Conservation (phyloP, 2,113 vertebrate species). For the Taurulus bubalis region DNA sequence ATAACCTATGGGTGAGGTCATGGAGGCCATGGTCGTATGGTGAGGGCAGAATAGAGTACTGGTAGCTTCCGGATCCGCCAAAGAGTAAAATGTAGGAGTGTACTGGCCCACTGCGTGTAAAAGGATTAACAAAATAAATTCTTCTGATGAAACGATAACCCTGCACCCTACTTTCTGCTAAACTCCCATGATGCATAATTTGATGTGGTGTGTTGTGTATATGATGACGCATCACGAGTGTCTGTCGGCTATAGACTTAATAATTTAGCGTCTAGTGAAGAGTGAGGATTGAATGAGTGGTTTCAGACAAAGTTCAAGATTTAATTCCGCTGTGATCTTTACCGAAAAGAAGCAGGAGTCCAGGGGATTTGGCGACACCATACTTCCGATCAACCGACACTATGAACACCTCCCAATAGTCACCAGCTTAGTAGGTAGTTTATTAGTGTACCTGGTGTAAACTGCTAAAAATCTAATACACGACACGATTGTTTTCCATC, state of each 20-base stretch:
- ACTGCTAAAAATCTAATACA: not conserved
- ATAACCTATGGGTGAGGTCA: too few species aligned
- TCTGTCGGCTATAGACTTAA: slow-evolving; percentile 2
- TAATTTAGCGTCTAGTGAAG: slow-evolving; percentile 12
- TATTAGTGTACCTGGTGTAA: not conserved
- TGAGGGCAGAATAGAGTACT: too few species aligned
- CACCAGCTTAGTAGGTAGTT: not conserved
- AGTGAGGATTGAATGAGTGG: slow-evolving; percentile 9
- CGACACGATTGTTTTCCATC: not conserved
- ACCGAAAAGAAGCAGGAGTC: not conserved
- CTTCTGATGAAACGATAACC: too few species aligned
- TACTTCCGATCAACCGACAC: not conserved
- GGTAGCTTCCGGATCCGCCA: too few species aligned
- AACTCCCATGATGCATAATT: not conserved
- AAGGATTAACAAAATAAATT: too few species aligned
- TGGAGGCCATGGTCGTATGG: too few species aligned
- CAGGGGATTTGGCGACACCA: not conserved
- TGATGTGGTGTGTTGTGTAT: too few species aligned
- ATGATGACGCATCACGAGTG: slow-evolving; percentile 7
- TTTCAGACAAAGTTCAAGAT: not conserved
- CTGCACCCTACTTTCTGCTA: too few species aligned
- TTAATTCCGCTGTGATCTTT: not conserved
- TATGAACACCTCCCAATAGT: not conserved
- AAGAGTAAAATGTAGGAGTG: too few species aligned
- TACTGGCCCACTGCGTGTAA: too few species aligned